phyloP scores from a whole-genome alignment of 1,140 invertebrate genomes.

The Nixonia krombeini region DNA sequence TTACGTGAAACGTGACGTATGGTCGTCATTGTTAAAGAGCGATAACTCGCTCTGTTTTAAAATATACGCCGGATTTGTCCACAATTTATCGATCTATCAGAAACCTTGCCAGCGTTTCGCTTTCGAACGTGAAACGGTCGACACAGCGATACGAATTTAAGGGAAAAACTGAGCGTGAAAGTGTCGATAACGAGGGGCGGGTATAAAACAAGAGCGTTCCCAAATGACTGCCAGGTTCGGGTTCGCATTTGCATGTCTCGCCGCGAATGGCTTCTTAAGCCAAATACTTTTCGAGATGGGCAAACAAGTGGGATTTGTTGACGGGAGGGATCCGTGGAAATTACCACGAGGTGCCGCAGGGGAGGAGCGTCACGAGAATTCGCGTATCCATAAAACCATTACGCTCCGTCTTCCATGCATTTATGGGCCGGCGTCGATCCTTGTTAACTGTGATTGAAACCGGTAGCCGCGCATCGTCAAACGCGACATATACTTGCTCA shows the following conservation, averaged over 20 bases:
- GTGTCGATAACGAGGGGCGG: slow-evolving; percentile 42
- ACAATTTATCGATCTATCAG: slow-evolving; percentile 39
- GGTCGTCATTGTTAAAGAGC: too few relatives aligned
- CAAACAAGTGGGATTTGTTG: slow-evolving; percentile 57
- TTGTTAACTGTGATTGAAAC: slow-evolving; percentile 16
- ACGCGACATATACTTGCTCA: neutral
- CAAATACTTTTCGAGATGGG: slow-evolving; percentile 49
- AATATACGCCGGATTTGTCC: too few relatives aligned
- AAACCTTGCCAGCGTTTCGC: slow-evolving; percentile 39
- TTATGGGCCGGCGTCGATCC: slow-evolving; percentile 51
- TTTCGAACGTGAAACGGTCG: slow-evolving; percentile 37
- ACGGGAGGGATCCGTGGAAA: slow-evolving; percentile 27
- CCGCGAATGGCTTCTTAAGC: slow-evolving; percentile 46
- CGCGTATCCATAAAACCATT: slow-evolving; percentile 59
- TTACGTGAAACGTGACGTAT: too few relatives aligned
- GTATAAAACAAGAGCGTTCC: slow-evolving; percentile 42
- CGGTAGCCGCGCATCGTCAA: neutral
- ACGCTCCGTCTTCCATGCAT: slow-evolving; percentile 53
- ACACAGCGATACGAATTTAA: slow-evolving; percentile 31
- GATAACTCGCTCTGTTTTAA: too few relatives aligned
- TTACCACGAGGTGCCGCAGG: slow-evolving; percentile 20
- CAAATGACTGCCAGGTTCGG: slow-evolving; percentile 29
- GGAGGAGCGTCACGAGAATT: slow-evolving; percentile 28
- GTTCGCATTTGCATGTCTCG: slow-evolving; percentile 47
- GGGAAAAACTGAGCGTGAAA: slow-evolving; percentile 45